Percentiles rank a stretch among this genome's conserved stretches.
Evolutionary conservation across 2,888 invertebrate genomes (phyloP).

Genomic region (Amblyteles armatorius): DNA sequence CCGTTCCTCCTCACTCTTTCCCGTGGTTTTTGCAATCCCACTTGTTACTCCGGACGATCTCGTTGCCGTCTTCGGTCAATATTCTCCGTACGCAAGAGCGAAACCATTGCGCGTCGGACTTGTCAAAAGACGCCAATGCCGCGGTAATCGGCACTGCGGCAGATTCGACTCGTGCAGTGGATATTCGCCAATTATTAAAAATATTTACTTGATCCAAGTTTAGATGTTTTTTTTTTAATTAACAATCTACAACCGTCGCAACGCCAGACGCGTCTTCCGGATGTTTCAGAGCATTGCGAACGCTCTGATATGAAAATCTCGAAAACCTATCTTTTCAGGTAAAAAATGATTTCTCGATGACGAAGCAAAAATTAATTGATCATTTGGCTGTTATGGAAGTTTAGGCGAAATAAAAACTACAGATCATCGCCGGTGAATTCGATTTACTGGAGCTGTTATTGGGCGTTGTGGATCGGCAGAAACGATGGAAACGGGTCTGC

Average conservation of each 20-base stretch:
- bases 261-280: too few species aligned
- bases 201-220: too few species aligned
- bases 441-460: neutral
- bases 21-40: neutral
- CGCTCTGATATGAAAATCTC: too few species aligned
- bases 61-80: slow-evolving; percentile 9
- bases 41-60: slow-evolving; percentile 17
- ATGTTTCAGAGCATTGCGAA: too few species aligned
- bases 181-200: too few species aligned
- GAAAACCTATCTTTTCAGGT: too few species aligned
- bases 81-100: neutral
- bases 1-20: neutral
- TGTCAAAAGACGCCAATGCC: too few species aligned
- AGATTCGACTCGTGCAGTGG: too few species aligned
- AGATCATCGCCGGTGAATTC: neutral
- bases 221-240: too few species aligned
- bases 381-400: neutral
- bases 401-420: neutral
- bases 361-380: neutral
- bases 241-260: too few species aligned
- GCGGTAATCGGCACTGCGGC: too few species aligned
- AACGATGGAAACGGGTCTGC: slow-evolving; percentile 55
- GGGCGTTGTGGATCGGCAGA: slow-evolving; percentile 23
- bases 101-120: neutral
- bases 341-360: neutral